Base-by-base conservation (phyloP, 2,113 vertebrate genomes). In the Dissostichus mawsoni region DNA sequence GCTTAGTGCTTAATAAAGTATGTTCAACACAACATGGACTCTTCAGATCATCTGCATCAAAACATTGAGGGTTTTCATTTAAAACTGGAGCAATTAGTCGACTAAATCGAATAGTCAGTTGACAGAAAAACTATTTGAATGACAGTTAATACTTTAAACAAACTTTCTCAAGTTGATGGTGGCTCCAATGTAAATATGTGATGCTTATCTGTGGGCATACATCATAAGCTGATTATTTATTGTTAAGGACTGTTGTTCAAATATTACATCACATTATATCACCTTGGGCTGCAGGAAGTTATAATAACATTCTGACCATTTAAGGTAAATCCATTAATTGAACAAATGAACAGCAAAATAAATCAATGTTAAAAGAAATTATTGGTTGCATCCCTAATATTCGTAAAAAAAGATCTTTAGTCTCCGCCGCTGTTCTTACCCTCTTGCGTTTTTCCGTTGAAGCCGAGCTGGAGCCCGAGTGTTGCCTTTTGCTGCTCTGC, bases 401-500 rank as follows among this genome's bases (percentile, higher is more conserved):
- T 41, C 8, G 6, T 41, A 41, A 41, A 41, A 8, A 36, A 41
- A n/a, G 4, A 47, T 41, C 18, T 5, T 41, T 4, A 10, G 1
- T 20, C 18, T 51, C 59, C 4, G 62, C 50, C 9, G 58, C 44
- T 13, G 33, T 55, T 12, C 81, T 83, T 63, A 95, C 94, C 93
- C 88, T 90, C 78, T 85, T 93, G 78, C 85, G 93, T 86, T 94
- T 94, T 76, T 94, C 89, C 4, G 87, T 44, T 3, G 75, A 25
- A 0, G 94, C 67, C 1, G 95, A 74, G 5, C 77, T 63, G 45
- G 89, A 81, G 33, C 83, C 50, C 3, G 91, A 84, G n/a, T 90
- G 90, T 0, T 90, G 2, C 57, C 85, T 89, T 81, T 94, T 95
- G 75, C 48, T 73, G 52, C 91, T 90, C 69, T 87, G 87, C 18